Evolutionary conservation across 2,888 invertebrate species (phyloP), one percentile per base, ranked within the genome.

Genomic region (Minunthozetes semirufus): DNA sequence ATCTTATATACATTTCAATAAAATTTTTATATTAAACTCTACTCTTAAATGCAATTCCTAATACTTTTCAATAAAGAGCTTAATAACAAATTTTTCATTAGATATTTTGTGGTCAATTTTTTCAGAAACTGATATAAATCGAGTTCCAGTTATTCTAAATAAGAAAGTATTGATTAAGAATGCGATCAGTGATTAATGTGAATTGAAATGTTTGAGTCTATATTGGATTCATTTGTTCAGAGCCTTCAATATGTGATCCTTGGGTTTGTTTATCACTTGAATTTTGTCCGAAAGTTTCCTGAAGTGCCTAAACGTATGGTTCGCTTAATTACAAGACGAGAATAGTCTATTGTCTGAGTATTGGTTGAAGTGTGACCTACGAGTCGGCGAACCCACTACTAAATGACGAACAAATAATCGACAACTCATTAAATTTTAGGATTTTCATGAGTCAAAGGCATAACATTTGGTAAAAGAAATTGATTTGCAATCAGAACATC

Each of bases 361-460:
- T 33, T 56, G 56, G 56, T 25, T 13, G 11, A 56, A 56, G 56
- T 22, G 11, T 33, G 25, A n/a, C 22, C 25, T 48, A 17, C 2
- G 17, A 48, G 46, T 48, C 46, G 46, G 17, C 13, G 46, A 8
- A 33, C 33, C 33, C 4, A 33, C 33, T 33, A 8, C 33, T 33
- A 33, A 56, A 56, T 56, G n/a, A 56, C 33, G 25, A 25, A 56
- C 56, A 56, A 56, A 56, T 56, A 56, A 53, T 53, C 19, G 53
- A 53, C 19, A 3, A 19, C 25, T 56, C 56, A 56, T 56, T 56
- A 56, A 25, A 56, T 56, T 56, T 56, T 8, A 25, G 22, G 56
- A 56, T 22, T 56, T 56, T 25, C 25, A 2, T 25, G 9, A 25
- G 25, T 9, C n/a, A 25, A 56, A 25, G 9, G 1, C 22, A 25